Base-by-base conservation (phyloP, 2,888 invertebrate species). In the Dilophus febrilis region DNA sequence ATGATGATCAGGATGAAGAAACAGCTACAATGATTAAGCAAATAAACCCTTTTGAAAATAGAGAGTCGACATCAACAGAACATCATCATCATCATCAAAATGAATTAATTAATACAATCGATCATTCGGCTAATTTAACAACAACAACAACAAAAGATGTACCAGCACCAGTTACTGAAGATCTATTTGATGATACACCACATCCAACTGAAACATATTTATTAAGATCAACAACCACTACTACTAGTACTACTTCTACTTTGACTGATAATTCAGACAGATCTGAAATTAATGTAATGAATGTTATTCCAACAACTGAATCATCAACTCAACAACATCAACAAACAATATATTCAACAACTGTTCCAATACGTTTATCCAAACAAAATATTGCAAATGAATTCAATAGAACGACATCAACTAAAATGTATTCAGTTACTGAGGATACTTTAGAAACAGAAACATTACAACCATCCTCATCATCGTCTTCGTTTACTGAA, bases 111-210 rank as follows among this genome's bases (percentile, higher is more conserved):
- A 33, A 16, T n/a, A n/a, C 4, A 5, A 14, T 31, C 11, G 30
- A 14, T 17, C 33, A 33, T 14, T 14, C 8, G 10, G 4, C 3
- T 14, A 14, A 11, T 14, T 28, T 14, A 13, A 35, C n/a, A 7
- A 10, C 26, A 4, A 13, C 14, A 26, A 26, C 26, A 27, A 3
- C 19, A 2, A 18, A 28, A 12, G 37, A 38, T 22, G 19, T n/a
- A 13, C 45, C 46, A 33, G 48, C 48, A n/a, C 49, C 49, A 3
- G 49, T 49, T 2, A 48, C 44, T 12, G 48, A 49, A 41, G 44
- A 47, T 10, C 18, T 47, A 3, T 42, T 33, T 7, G 47, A 49
- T 38, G 49, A 49, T 35, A 44, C 45, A 4, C 49, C 48, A 14
- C 44, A 42, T 33, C 49, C 49, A 31, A 47, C 47, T 8, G 48